Evolutionary conservation across 2,888 invertebrate species (phyloP).

Genomic region (Lasioglossum calceatum): DNA sequence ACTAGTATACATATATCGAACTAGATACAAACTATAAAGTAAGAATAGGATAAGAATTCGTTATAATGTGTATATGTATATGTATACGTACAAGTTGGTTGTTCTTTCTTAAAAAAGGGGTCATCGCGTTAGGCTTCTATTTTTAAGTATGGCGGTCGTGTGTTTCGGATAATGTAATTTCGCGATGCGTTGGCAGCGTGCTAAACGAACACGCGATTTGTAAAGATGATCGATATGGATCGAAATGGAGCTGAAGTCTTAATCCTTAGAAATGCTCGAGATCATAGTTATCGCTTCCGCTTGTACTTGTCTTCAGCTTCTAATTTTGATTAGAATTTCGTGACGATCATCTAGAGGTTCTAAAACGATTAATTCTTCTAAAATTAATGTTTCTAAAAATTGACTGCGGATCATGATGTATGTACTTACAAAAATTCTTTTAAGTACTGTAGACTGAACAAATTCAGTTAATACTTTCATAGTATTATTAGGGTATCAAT

Average conservation of each 20-base stretch:
- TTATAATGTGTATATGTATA: constrained; percentile 12
- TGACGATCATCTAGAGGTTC: no score
- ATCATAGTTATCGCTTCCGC: background rate
- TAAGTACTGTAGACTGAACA: background rate
- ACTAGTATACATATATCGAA: constrained; percentile 5
- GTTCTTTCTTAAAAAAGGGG: constrained; percentile 22
- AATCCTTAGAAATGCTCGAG: background rate
- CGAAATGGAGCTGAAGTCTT: constrained; percentile 4
- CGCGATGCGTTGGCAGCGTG: constrained; percentile 33
- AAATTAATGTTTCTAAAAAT: no score
- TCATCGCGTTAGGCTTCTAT: constrained; percentile 19
- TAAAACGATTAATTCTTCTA: no score
- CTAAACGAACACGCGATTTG: constrained; percentile 34
- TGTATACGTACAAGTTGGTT: constrained; percentile 31
- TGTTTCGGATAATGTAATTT: background rate
- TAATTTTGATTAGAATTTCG: background rate
- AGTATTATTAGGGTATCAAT: background rate
- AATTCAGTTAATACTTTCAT: background rate
- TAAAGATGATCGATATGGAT: constrained; percentile 14
- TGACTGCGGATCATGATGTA: background rate
- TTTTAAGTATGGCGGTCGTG: background rate
- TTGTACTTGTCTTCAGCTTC: background rate
- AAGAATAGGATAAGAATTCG: constrained; percentile 35
- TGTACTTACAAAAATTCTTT: background rate
- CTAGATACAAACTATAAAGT: constrained; percentile 23